Evolutionary conservation across 2,888 invertebrate species (phyloP).

Genomic region (Rutpela maculata): DNA sequence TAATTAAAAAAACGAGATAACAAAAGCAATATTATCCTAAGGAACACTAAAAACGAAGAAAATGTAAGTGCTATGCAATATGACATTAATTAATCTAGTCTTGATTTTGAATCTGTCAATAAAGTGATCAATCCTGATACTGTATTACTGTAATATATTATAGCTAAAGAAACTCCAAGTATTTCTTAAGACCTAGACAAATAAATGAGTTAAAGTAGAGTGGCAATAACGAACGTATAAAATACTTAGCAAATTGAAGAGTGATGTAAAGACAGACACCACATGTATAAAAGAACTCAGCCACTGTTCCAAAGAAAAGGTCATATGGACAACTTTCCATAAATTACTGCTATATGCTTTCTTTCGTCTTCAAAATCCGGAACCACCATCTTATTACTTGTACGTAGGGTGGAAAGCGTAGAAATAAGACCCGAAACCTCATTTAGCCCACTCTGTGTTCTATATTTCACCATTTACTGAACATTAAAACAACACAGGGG

Average conservation of each 20-base stretch:
- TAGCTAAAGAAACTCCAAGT: background rate
- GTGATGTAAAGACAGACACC: slow-evolving; percentile 1
- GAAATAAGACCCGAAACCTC: slow-evolving; percentile 14
- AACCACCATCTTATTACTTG: slow-evolving; percentile 18
- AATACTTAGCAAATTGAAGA: slow-evolving; percentile 5
- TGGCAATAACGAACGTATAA: background rate
- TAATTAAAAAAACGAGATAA: too few relatives aligned
- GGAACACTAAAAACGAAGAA: too few relatives aligned
- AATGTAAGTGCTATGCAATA: too few relatives aligned
- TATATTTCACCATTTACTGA: slow-evolving; percentile 18
- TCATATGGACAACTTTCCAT: slow-evolving; percentile 1
- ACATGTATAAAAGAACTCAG: background rate
- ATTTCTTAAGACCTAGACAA: background rate
- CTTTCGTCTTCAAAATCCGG: slow-evolving; percentile 2
- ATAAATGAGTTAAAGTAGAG: background rate
- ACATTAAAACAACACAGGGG: slow-evolving; percentile 19
- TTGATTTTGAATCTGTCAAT: too few relatives aligned
- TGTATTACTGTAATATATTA: too few relatives aligned
- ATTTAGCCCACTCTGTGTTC: slow-evolving; percentile 4
- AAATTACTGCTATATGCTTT: slow-evolving; percentile 10
- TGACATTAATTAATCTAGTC: too few relatives aligned
- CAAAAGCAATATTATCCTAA: too few relatives aligned
- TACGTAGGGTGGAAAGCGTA: background rate
- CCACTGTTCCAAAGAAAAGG: slow-evolving; percentile 8
- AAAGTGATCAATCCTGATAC: too few relatives aligned